Evolutionary conservation across 2,113 vertebrate genomes (phyloP).

Genomic region (Calidris pugnax): DNA sequence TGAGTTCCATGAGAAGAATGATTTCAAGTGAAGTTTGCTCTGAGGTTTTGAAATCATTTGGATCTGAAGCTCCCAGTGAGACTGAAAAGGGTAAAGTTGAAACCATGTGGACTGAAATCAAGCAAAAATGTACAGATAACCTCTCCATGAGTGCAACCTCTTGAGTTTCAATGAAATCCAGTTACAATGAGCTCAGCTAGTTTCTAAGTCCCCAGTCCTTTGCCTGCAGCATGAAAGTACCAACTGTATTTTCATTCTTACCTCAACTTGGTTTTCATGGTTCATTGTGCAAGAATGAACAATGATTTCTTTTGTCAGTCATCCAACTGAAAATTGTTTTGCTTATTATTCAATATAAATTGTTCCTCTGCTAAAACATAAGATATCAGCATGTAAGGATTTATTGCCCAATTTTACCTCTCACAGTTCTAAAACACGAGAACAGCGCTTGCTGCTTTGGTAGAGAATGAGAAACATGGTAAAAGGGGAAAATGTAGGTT

Average conservation of each 20-base stretch:
- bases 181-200: constrained; percentile 31
- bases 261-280: constrained; percentile 69
- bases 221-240: constrained; percentile 55
- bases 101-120: constrained; percentile 16
- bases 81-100: constrained; percentile 36
- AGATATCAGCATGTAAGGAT: constrained; percentile 64
- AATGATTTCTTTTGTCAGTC: constrained; percentile 75
- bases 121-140: constrained; percentile 35
- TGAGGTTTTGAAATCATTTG: neutral
- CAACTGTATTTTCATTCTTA: constrained; percentile 57
- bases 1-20: neutral
- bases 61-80: constrained; percentile 18
- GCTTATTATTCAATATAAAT: constrained; percentile 75
- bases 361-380: constrained; percentile 71
- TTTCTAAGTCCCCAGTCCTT: constrained; percentile 38
- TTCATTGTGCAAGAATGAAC: constrained; percentile 72
- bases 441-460: neutral
- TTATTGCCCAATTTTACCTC: constrained; percentile 69
- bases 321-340: constrained; percentile 72
- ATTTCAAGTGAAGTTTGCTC: constrained; percentile 5
- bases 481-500: neutral
- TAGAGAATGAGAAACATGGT: neutral
- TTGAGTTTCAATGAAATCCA: constrained; percentile 45
- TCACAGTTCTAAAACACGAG: constrained; percentile 37
- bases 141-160: neutral